Conservation (phyloP, 2,113 vertebrate species). For the Fregetta grallaria region DNA sequence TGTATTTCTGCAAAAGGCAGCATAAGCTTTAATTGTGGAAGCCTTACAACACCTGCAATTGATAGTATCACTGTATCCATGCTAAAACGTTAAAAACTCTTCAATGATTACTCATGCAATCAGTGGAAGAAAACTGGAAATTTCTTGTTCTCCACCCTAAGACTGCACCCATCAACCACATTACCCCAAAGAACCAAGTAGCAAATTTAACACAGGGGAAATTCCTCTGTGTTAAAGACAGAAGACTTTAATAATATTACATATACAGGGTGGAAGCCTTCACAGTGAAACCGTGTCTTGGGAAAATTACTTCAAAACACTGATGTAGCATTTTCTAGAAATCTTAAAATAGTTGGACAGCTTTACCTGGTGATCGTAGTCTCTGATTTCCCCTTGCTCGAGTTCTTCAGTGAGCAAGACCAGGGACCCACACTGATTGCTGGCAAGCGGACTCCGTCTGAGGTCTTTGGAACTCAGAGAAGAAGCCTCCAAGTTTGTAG, state of each 20-base stretch:
- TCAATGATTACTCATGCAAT: background rate
- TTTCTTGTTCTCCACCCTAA: background rate
- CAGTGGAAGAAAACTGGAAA: background rate
- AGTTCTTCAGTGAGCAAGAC: slow-evolving; percentile 87
- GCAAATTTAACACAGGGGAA: background rate
- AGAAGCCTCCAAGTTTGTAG: slow-evolving; percentile 60
- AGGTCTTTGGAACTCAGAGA: slow-evolving; percentile 68
- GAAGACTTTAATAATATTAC: background rate
- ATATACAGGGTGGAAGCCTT: background rate
- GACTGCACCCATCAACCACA: background rate
- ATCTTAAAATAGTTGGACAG: background rate
- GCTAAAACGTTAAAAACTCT: background rate
- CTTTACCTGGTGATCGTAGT: slow-evolving; percentile 79
- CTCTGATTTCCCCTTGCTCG: slow-evolving; percentile 73
- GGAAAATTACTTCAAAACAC: background rate
- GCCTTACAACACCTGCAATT: background rate
- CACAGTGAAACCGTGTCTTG: background rate
- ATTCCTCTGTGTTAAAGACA: background rate
- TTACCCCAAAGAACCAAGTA: accelerated
- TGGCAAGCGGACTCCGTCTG: slow-evolving; percentile 52
- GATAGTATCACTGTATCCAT: background rate
- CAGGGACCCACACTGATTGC: slow-evolving; percentile 81
- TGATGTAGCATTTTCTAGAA: background rate
- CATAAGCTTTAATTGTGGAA: background rate
- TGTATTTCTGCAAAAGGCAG: background rate